These are phyloP conservation scores for Brachynemurus nebulosus DNA, from an alignment of 2,888 invertebrate genomes.

Conservation along the genomic window DNA sequence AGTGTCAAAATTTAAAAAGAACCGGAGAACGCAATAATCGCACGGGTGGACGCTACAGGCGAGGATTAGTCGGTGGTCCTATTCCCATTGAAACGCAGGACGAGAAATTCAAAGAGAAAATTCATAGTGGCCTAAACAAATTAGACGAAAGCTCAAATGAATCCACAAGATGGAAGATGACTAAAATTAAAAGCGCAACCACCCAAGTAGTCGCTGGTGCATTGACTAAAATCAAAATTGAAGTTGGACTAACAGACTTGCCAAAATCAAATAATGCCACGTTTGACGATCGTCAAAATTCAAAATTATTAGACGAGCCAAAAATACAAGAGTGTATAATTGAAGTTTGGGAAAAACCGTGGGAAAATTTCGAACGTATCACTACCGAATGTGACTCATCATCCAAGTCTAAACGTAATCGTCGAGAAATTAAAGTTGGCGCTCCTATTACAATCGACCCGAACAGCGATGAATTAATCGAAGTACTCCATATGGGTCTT, in stretches of 20 bases:
- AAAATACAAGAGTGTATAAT: slow-evolving; percentile 31
- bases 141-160: not conserved
- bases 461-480: slow-evolving; percentile 18
- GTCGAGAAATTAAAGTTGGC: no score
- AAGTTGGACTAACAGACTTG: slow-evolving; percentile 42
- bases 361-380: no score
- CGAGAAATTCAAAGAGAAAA: not conserved
- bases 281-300: not conserved
- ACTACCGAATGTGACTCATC: no score
- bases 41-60: slow-evolving; percentile 7
- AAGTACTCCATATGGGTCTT: slow-evolving; percentile 26
- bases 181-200: slow-evolving; percentile 33
- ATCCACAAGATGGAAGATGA: slow-evolving; percentile 22
- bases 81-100: not conserved
- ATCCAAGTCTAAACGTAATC: no score
- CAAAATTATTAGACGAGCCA: slow-evolving; percentile 22
- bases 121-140: not conserved
- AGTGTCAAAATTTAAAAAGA: slow-evolving; percentile 33
- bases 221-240: slow-evolving; percentile 34
- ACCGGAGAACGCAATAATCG: slow-evolving; percentile 16
- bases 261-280: slow-evolving; percentile 23
- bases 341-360: slow-evolving; percentile 42
- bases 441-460: slow-evolving; percentile 15
- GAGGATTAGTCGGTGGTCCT: slow-evolving; percentile 3
- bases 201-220: slow-evolving; percentile 40